A percentile compares a stretch with the other conserved stretches of the same genome.
These are phyloP conservation scores for Helicoverpa zea DNA, from an alignment of 1,140 invertebrate species.

Conservation along the genomic window DNA sequence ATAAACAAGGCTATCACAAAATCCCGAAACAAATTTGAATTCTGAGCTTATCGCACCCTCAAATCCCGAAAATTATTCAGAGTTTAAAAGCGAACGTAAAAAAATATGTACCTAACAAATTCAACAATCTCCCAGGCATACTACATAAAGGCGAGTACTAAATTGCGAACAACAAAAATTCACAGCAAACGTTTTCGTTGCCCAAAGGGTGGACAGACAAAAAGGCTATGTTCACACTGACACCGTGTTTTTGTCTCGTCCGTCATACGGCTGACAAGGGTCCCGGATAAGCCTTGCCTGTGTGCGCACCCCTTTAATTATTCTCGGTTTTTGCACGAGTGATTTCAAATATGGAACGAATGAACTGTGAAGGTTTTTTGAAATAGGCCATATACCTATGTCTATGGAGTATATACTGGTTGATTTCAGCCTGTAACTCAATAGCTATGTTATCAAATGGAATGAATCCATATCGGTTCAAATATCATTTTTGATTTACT, in stretches of 20 bases:
- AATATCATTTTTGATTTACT: too few relatives aligned
- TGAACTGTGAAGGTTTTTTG: constrained; percentile 39
- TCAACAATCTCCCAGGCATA: constrained; percentile 32
- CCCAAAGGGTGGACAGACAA: constrained; percentile 57
- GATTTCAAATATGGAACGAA: constrained; percentile 54
- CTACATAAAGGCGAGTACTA: constrained; percentile 51
- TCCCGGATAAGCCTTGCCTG: constrained; percentile 57
- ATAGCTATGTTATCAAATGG: background rate
- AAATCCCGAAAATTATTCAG: constrained; percentile 11
- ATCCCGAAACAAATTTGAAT: background rate
- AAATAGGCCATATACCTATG: background rate
- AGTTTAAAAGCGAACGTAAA: constrained; percentile 8
- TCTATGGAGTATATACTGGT: background rate
- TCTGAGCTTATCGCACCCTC: background rate
- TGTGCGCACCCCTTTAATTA: constrained; percentile 63
- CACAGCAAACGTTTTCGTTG: constrained; percentile 43
- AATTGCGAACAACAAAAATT: constrained; percentile 61
- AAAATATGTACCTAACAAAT: constrained; percentile 35
- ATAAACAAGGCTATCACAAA: background rate
- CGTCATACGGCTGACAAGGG: constrained; percentile 62
- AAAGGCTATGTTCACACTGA: constrained; percentile 59
- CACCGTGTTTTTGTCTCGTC: constrained; percentile 64
- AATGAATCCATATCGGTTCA: too few relatives aligned
- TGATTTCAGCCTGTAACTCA: background rate
- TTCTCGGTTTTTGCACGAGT: constrained; percentile 59